A percentile compares a stretch with the other conserved stretches of the same genome.
Evolutionary conservation across 2,113 vertebrate genomes (phyloP).

Genomic region (Nerophis ophidion): DNA sequence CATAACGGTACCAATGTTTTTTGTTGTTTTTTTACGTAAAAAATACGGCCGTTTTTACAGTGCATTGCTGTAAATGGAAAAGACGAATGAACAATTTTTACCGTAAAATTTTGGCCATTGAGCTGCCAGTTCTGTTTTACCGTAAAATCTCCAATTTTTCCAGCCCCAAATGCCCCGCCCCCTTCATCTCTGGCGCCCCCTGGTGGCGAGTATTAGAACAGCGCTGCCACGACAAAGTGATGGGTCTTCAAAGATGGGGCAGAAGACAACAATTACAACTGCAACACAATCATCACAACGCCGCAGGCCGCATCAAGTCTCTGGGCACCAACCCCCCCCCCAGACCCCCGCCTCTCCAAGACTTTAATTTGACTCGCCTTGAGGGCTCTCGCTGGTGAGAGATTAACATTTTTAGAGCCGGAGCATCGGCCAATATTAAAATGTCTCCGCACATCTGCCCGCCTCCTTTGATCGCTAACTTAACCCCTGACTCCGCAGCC

Average conservation of each 20-base stretch:
- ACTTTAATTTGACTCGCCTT: slow-evolving; percentile 92
- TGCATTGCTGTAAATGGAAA: too few species aligned
- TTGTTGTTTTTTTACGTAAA: too few species aligned
- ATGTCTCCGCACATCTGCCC: slow-evolving; percentile 93
- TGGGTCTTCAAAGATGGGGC: neutral
- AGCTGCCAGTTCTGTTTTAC: too few species aligned
- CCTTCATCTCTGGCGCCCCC: slow-evolving; percentile 49
- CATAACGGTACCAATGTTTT: too few species aligned
- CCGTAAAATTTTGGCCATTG: too few species aligned
- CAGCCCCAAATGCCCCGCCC: neutral
- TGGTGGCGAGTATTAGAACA: slow-evolving; percentile 47
- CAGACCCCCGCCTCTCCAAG: slow-evolving; percentile 66
- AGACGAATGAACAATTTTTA: too few species aligned
- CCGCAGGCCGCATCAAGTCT: slow-evolving; percentile 64
- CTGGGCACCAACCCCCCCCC: slow-evolving; percentile 54
- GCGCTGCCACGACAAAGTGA: slow-evolving; percentile 1
- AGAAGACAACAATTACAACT: slow-evolving; percentile 29
- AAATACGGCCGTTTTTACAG: too few species aligned
- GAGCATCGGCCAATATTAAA: slow-evolving; percentile 98
- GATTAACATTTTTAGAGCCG: slow-evolving; percentile 96
- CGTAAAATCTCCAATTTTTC: too few species aligned
- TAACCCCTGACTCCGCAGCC: slow-evolving; percentile 98
- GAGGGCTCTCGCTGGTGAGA: slow-evolving; percentile 81
- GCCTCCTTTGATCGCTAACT: slow-evolving; percentile 98
- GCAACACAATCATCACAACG: slow-evolving; percentile 66